Evolutionary conservation across 2,888 invertebrate genomes (phyloP).

Genomic region (Pristionchus japonicus): DNA sequence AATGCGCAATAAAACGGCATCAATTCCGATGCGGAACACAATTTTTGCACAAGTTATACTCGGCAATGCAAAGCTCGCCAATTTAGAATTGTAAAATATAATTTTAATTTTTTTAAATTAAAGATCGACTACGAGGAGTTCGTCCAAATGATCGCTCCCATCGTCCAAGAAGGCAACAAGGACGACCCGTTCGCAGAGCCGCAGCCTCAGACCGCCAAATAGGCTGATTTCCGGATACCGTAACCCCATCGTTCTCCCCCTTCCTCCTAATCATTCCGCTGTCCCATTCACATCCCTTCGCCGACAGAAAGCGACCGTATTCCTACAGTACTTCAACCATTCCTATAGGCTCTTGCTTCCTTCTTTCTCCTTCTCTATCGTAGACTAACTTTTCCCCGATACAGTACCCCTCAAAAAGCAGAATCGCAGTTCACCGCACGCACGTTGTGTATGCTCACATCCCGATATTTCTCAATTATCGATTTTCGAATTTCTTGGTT

Average conservation of each 20-base stretch:
- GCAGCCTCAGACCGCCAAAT: constrained; percentile 47
- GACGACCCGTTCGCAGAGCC: constrained; percentile 73
- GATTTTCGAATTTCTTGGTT: not conserved
- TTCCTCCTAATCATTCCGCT: not conserved
- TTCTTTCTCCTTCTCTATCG: not conserved
- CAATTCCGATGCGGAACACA: not conserved
- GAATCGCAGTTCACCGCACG: constrained; percentile 27
- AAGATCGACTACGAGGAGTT: constrained; percentile 75
- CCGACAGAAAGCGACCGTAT: not conserved
- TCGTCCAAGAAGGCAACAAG: constrained; percentile 73
- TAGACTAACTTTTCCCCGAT: not conserved
- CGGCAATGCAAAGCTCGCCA: not conserved
- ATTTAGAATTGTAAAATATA: not conserved
- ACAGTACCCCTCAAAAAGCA: not conserved
- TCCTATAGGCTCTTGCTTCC: not conserved
- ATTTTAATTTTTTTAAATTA: not conserved
- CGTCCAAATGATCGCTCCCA: constrained; percentile 75
- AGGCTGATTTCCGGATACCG: not conserved
- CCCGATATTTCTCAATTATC: not conserved
- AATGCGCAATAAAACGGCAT: not conserved
- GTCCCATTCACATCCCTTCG: not conserved
- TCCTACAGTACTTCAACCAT: too few relatives aligned
- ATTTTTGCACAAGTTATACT: not conserved
- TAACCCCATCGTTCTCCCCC: not conserved
- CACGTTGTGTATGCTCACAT: constrained; percentile 16